phyloP scores from a whole-genome alignment of 2,113 vertebrate genomes.

The Cercocebus atys region DNA sequence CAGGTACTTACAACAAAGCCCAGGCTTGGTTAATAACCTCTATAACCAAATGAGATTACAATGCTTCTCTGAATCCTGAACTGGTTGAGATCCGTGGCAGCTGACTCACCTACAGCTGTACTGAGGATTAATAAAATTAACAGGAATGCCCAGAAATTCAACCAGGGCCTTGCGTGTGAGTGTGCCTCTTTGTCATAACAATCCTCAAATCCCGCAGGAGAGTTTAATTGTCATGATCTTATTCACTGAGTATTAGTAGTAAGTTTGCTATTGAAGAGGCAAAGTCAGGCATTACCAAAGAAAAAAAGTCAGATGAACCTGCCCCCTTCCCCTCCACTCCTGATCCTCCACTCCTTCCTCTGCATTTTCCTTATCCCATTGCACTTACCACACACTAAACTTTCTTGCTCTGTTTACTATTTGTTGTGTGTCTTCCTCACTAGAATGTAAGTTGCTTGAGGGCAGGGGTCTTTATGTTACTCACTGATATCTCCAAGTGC shows the following conservation, averaged over 20 bases:
- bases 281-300: background rate
- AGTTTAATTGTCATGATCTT: background rate
- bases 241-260: background rate
- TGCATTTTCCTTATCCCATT: background rate
- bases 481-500: background rate
- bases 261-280: background rate
- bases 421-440: background rate
- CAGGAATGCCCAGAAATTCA: background rate
- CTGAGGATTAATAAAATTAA: constrained; percentile 45
- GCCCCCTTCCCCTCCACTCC: background rate
- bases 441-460: background rate
- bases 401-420: background rate
- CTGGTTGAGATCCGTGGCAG: background rate
- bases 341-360: background rate
- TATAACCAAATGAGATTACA: background rate
- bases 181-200: background rate
- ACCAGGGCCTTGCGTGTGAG: background rate
- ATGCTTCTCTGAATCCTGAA: background rate
- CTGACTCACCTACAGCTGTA: constrained; percentile 11
- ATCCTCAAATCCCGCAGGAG: background rate
- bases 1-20: background rate
- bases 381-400: background rate
- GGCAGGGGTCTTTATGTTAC: background rate
- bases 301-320: too few relatives aligned
- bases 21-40: background rate